Conservation (phyloP, 2,888 invertebrate species). For the Sminthurinus aureus region DNA sequence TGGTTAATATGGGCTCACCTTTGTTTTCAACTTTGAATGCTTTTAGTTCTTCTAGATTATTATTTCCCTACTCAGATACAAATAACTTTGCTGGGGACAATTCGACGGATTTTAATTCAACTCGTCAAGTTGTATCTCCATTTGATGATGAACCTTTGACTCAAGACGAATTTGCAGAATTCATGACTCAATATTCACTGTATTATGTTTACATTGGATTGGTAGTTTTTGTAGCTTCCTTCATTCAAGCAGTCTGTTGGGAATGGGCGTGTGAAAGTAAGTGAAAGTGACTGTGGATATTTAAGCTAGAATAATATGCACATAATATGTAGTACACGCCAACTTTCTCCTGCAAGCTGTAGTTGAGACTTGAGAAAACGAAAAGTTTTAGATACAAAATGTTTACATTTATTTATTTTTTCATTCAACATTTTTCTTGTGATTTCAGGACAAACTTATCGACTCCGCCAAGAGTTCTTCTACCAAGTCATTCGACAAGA, state of each 20-base stretch:
- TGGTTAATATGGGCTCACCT: background rate
- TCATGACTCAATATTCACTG: constrained; percentile 62
- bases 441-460: constrained; percentile 62
- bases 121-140: background rate
- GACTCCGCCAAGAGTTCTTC: constrained; percentile 62
- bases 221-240: constrained; percentile 65
- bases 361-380: too few species aligned
- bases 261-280: constrained; percentile 61
- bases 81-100: background rate
- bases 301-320: too few species aligned
- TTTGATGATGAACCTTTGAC: constrained; percentile 43
- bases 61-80: background rate
- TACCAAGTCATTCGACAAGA: constrained; percentile 63
- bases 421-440: too few species aligned
- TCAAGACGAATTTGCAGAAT: constrained; percentile 58
- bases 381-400: too few species aligned
- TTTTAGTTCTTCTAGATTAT: background rate
- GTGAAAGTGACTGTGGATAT: too few species aligned
- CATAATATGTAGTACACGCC: too few species aligned
- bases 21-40: background rate
- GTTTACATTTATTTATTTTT: too few species aligned
- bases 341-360: too few species aligned
- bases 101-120: background rate
- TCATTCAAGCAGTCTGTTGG: constrained; percentile 63
- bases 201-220: constrained; percentile 65